Evolutionary conservation across 2,888 invertebrate genomes (phyloP).

Genomic region (Encarsia formosa): DNA sequence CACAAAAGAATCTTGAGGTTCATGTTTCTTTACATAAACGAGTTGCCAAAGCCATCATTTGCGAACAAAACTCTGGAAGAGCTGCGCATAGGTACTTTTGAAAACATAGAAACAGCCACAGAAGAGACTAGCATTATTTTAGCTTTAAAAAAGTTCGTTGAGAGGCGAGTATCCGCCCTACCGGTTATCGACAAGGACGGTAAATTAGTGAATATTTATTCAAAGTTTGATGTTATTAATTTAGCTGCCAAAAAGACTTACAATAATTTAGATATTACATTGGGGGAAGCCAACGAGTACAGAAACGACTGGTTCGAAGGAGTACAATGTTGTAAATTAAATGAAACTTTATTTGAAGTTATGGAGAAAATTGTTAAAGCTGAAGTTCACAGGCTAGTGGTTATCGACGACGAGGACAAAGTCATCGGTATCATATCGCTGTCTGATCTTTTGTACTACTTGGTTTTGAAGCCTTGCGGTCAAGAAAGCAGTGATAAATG

Average conservation of each 20-base stretch:
- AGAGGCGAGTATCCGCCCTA: slow-evolving; percentile 89
- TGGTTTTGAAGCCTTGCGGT: slow-evolving; percentile 81
- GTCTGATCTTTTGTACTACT: slow-evolving; percentile 87
- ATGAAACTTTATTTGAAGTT: slow-evolving; percentile 82
- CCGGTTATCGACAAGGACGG: slow-evolving; percentile 87
- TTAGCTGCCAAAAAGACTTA: slow-evolving; percentile 97
- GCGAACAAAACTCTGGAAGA: slow-evolving; percentile 79
- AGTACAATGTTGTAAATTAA: slow-evolving; percentile 88
- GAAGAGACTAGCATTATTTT: slow-evolving; percentile 90
- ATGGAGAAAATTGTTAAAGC: slow-evolving; percentile 95
- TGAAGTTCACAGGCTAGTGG: slow-evolving; percentile 94
- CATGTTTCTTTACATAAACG: too few species aligned
- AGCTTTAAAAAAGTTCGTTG: slow-evolving; percentile 92
- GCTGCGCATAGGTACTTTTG: slow-evolving; percentile 82
- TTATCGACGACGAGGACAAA: slow-evolving; percentile 86
- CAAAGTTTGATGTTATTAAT: slow-evolving; percentile 98
- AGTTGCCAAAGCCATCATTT: slow-evolving; percentile 87
- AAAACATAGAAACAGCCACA: slow-evolving; percentile 86
- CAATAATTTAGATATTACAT: slow-evolving; percentile 89
- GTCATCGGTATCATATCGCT: slow-evolving; percentile 94
- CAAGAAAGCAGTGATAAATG: too few species aligned
- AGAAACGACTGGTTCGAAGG: slow-evolving; percentile 97
- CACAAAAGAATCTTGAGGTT: too few species aligned
- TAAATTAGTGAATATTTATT: slow-evolving; percentile 92
- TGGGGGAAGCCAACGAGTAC: slow-evolving; percentile 89